These are phyloP conservation scores for Pogonus chalceus DNA, from an alignment of 1,140 invertebrate species.

Conservation along the genomic window DNA sequence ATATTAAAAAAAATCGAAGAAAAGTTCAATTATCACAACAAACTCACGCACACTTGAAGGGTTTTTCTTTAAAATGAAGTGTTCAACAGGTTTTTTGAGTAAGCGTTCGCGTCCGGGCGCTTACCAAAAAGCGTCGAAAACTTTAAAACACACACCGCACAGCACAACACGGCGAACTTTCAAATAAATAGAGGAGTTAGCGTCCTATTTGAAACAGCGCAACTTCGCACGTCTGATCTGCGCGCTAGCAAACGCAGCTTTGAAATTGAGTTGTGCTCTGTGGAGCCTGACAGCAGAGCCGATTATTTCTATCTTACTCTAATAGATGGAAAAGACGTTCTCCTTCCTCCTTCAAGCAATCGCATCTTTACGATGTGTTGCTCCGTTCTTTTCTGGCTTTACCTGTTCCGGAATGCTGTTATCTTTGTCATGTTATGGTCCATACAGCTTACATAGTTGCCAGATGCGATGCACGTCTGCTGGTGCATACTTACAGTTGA, in stretches of 20 bases:
- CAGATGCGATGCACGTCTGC: constrained; percentile 10
- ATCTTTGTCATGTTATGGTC: constrained; percentile 13
- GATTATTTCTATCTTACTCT: background rate
- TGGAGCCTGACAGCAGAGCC: constrained; percentile 18
- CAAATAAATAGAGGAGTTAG: background rate
- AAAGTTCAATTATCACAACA: too few species aligned
- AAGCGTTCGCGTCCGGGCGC: background rate
- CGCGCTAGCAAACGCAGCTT: constrained; percentile 14
- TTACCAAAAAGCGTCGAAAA: constrained; percentile 11
- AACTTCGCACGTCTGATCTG: constrained; percentile 10
- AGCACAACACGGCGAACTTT: background rate
- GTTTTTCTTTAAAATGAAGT: background rate
- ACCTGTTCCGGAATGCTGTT: constrained; percentile 13
- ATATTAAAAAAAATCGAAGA: too few species aligned
- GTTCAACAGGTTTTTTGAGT: background rate
- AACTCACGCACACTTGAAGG: too few species aligned
- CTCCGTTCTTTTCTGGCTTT: constrained; percentile 16
- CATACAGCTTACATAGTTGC: constrained; percentile 13
- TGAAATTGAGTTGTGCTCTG: constrained; percentile 19
- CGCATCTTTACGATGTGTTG: constrained; percentile 19
- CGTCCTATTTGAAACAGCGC: too few species aligned
- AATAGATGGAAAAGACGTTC: background rate
- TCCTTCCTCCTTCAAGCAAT: constrained; percentile 10
- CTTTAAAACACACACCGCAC: constrained; percentile 7
- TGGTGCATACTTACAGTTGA: background rate